phyloP scores from a whole-genome alignment of 2,113 vertebrate species.

The Pachypanchax playfairii region DNA sequence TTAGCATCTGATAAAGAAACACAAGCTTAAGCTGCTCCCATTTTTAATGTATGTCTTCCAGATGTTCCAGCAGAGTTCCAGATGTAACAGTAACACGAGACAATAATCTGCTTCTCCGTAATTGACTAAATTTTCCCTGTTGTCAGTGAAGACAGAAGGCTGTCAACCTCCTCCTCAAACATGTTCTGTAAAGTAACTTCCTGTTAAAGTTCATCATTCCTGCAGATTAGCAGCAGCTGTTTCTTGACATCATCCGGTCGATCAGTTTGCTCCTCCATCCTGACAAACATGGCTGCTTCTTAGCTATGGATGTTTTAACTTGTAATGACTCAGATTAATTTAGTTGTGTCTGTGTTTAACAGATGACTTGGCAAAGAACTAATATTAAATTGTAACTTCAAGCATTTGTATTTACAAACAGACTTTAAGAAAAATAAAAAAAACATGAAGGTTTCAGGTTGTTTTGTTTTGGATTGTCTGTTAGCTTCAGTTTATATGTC shows the following conservation, averaged over 20 bases:
- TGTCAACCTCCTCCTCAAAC: conserved; percentile 13
- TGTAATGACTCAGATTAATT: neutral
- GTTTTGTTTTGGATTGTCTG: neutral
- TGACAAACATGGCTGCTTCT: conserved; percentile 46
- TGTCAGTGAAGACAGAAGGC: conserved; percentile 32
- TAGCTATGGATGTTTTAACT: conserved; percentile 25
- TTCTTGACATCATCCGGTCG: conserved; percentile 37
- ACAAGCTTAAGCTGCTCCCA: neutral
- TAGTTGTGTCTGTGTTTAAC: too few species aligned
- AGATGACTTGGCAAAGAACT: too few species aligned
- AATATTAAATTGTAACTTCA: too few species aligned
- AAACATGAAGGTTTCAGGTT: too few species aligned
- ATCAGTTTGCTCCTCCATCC: conserved; percentile 34
- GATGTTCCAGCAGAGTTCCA: conserved; percentile 37
- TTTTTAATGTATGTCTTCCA: conserved; percentile 10
- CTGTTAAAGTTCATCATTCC: conserved; percentile 36
- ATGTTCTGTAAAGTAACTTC: conserved; percentile 44
- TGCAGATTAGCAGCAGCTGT: conserved; percentile 49
- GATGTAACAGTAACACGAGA: conserved; percentile 25
- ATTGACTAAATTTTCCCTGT: conserved; percentile 25
- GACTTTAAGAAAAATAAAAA: too few species aligned
- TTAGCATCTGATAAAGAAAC: conserved; percentile 23
- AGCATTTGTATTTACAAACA: too few species aligned
- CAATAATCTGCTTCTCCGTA: conserved; percentile 33
- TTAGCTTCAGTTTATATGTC: too few species aligned